Base-by-base conservation (phyloP, 2,797 vertebrate species). In the Alcedo atthis region DNA sequence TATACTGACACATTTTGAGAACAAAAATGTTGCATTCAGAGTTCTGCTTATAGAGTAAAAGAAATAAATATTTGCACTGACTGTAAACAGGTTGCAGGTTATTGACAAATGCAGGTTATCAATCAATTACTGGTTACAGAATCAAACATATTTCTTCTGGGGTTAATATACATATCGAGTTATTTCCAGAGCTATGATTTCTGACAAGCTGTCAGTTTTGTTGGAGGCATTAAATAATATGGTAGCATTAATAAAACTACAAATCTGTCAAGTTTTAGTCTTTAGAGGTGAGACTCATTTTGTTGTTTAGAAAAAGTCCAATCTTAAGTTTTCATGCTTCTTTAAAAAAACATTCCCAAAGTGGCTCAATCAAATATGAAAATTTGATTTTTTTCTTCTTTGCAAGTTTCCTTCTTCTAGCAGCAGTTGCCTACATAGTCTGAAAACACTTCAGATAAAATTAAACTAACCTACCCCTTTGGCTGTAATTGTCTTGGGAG, bases 261-360 rank as follows among this genome's bases (percentile, higher is more conserved):
- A 77, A 55, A 87, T 63, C 79, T 91, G 79, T 84, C 79, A 91
- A 57, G 45, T 71, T 71, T 77, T 81, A 85, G 57, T 87, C 46
- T 32, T 95, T 68, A 84, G 53, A 93, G 90, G n/a, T 42, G 48
- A 93, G 67, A 43, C 42, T 95, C 26, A 79, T 93, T 96, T 94
- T 92, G 57, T 66, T 94, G 54, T 94, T 96, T 54, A 96, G 78
- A 64, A 94, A 85, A 93, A 86, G 45, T 32, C 74, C 62, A 37
- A 89, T 87, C 53, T 62, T 92, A 80, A 87, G 32, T 87, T 94
- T 54, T 82, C 85, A 94, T 82, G 76, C 32, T 64, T 43, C 61
- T 94, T 96, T 73, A 91, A 70, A 95, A 86, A 94, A 54, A 55
- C 42, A 48, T 90, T 94, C 73, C 74, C 85, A 86, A 28, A 84